Percentiles rank a stretch among this genome's conserved stretches.
These are phyloP conservation scores for Drosophila infuscata DNA, from an alignment of 2,888 invertebrate species.

Conservation along the genomic window DNA sequence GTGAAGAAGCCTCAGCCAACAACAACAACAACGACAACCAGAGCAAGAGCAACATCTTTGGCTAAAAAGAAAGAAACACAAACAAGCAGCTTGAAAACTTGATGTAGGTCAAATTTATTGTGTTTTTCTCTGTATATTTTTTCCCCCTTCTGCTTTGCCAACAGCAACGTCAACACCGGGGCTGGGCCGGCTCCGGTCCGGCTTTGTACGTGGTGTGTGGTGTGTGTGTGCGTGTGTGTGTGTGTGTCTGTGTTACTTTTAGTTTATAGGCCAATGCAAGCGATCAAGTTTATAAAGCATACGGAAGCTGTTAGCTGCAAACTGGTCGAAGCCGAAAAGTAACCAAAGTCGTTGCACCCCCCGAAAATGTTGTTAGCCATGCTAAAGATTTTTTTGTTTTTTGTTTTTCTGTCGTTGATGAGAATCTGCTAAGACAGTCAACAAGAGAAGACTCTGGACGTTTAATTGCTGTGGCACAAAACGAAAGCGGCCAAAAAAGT, in stretches of 20 bases:
- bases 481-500: slow-evolving; percentile 48
- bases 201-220: slow-evolving; percentile 17
- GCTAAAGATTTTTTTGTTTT: slow-evolving; percentile 35
- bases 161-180: slow-evolving; percentile 38
- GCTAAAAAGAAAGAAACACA: slow-evolving; percentile 54
- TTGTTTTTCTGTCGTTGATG: slow-evolving; percentile 46
- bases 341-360: slow-evolving; percentile 45
- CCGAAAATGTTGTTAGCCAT: slow-evolving; percentile 33
- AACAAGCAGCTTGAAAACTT: slow-evolving; percentile 81
- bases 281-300: slow-evolving; percentile 72
- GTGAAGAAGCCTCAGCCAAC: slow-evolving; percentile 64
- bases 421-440: slow-evolving; percentile 24
- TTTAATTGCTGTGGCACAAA: slow-evolving; percentile 51
- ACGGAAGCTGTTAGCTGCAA: slow-evolving; percentile 71
- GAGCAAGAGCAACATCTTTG: slow-evolving; percentile 30
- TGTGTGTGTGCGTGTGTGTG: slow-evolving; percentile 43
- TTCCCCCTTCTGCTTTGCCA: slow-evolving; percentile 16
- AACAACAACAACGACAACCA: slow-evolving; percentile 5
- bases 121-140: slow-evolving; percentile 11
- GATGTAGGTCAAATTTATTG: slow-evolving; percentile 81
- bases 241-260: slow-evolving; percentile 67
- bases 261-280: slow-evolving; percentile 77
- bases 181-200: slow-evolving; percentile 39
- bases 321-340: slow-evolving; percentile 50
- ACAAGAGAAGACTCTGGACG: slow-evolving; percentile 21